Base-by-base conservation (phyloP, 1,140 invertebrate species). In the Orchestia grillus region DNA sequence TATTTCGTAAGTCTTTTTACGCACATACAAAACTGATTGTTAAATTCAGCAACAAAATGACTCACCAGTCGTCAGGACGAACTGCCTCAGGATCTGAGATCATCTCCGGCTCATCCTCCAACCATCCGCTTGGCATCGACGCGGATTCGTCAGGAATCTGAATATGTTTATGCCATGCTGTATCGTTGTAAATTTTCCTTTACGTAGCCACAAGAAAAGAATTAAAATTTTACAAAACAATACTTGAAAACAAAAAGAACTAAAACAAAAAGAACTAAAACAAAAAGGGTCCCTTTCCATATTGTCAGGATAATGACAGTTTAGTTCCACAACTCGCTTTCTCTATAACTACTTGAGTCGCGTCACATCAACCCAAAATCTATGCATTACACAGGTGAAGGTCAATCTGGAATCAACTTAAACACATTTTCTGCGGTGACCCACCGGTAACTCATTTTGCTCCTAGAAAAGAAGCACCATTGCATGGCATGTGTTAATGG, bases 101-200 rank as follows among this genome's bases (percentile, higher is more conserved):
- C 97, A 98, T 98, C 88, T 98, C 98, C 0, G 98, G 98, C 97
- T 99, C 99, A 97, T 99, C 98, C 96, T 99, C 99, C 28, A 99
- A 98, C 99, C 99, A 99, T 96, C 98, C 99, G 47, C 98, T 98
- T 6, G 99, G 99, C 97, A 99, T 99, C 0, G 98, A 97, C 15
- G 99, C 99, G 97, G 98, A 98, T 91, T 98, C 98, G 97, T 99
- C 99, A 40, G 98, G 98, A 96, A 99, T 98, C 97, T 99, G 98
- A 42, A 77, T 28, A 77, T 53, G 47, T 6, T 53, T 8, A 53
- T 53, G 47, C 62, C 3, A 77, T 77, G 28, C 28, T 77, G 19
- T 53, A 98, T 98, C 1, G 99, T 98, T 88, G 99, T 99, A 97
- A 99, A 98, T 97, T 99, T 99, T 97, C 99, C 98, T 99, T 99